Base-by-base conservation (phyloP, 2,888 invertebrate species). In the Argyresthia goedartella region DNA sequence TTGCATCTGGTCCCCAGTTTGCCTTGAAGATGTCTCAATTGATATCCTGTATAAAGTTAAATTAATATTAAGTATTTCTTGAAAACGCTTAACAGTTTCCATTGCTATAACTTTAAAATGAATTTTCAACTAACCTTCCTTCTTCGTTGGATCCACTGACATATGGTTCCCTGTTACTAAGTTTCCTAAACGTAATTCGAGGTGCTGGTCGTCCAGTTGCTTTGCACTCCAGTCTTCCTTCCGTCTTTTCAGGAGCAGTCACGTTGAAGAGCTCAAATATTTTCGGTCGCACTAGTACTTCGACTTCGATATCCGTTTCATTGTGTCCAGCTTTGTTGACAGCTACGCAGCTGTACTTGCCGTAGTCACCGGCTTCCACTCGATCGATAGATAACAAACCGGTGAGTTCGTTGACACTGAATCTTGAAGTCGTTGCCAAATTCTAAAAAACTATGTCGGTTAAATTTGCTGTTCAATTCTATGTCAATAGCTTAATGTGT, bases 151-250 rank as follows among this genome's bases (percentile, higher is more conserved):
- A 76, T 16, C 95, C 95, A 48, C 88, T 78, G 1, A 87, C 73
- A 69, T 91, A 95, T 8, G 90, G 88, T 55, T 90, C 89, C 4
- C 81, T 76, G 47, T 82, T 88, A 55, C 93, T 92, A 62, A 91
- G 89, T 72, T 95, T 95, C 52, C 92, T 89, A 81, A 96, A 96
- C n/a, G 89, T 89, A 44, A 97, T 90, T 25, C 81, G 81, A 0
- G 97, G 97, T 10, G 92, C 89, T 0, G 97, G 97, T 56, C 93
- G 88, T 4, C 96, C 97, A 36, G 90, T 89, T 0, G 94, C 92
- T 65, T 92, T 91, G 69, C 96, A 96, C 33, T 90, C 89, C 15
- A 96, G 79, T 61, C 88, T 89, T 0, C 91, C 90, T 61, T 91
- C 90, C 44, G 88, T 86, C 46, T 84, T 88, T 45, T 91, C 88